These are phyloP conservation scores for Pararge aegeria DNA, from an alignment of 1,140 invertebrate species.

Conservation along the genomic window DNA sequence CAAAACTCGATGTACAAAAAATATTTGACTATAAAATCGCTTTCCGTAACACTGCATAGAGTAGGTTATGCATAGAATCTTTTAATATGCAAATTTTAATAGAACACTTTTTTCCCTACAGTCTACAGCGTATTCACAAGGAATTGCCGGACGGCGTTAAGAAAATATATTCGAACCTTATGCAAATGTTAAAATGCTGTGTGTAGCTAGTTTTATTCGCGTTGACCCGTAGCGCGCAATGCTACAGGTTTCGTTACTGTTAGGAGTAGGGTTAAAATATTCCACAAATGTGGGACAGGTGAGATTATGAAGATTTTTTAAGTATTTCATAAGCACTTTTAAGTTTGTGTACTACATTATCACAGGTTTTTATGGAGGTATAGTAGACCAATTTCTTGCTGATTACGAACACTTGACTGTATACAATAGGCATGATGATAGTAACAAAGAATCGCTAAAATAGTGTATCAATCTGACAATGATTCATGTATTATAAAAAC, in stretches of 20 bases:
- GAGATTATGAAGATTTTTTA: slow-evolving; percentile 78
- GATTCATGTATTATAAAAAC: no score
- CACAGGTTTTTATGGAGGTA: slow-evolving; percentile 30
- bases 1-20: neutral
- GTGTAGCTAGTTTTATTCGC: slow-evolving; percentile 75
- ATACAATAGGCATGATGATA: no score
- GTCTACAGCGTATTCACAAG: slow-evolving; percentile 77
- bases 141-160: slow-evolving; percentile 70
- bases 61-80: slow-evolving; percentile 64
- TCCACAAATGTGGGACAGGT: slow-evolving; percentile 77
- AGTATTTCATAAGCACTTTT: slow-evolving; percentile 67
- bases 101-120: slow-evolving; percentile 78
- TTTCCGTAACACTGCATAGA: neutral
- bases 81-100: slow-evolving; percentile 73
- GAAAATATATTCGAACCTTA: slow-evolving; percentile 68
- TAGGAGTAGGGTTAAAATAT: slow-evolving; percentile 75
- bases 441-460: no score
- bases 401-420: neutral
- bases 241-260: slow-evolving; percentile 78
- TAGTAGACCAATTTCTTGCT: slow-evolving; percentile 32
- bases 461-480: no score
- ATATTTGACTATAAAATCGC: slow-evolving; percentile 1
- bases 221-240: slow-evolving; percentile 80
- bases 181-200: slow-evolving; percentile 66
- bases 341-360: slow-evolving; percentile 40